Percentiles rank a stretch among this genome's conserved stretches.
phyloP scores from a whole-genome alignment of 2,113 vertebrate genomes.

The Engraulis encrasicolus region DNA sequence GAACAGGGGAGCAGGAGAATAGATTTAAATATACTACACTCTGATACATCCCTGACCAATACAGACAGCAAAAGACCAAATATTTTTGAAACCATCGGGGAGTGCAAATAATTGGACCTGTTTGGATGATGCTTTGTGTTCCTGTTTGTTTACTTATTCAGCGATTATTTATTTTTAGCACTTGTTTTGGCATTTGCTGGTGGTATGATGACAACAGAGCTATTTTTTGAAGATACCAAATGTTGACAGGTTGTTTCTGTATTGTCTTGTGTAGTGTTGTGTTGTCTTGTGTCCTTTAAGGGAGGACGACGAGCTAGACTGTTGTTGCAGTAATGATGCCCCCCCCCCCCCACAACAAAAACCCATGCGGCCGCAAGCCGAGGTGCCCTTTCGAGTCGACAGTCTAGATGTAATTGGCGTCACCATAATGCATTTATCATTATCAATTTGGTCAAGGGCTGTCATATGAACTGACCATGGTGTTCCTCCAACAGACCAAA shows the following conservation, averaged over 20 bases:
- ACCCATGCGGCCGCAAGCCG: conserved; percentile 30
- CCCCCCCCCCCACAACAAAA: conserved; percentile 28
- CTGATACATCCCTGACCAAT: neutral
- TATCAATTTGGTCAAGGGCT: conserved; percentile 43
- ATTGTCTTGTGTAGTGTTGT: neutral
- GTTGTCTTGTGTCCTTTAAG: neutral
- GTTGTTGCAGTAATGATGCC: conserved; percentile 8
- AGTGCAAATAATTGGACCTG: neutral
- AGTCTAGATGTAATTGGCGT: conserved; percentile 34
- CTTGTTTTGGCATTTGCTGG: neutral
- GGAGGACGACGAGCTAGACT: neutral
- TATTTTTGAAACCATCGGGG: neutral
- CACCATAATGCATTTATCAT: conserved; percentile 51
- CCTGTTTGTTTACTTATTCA: neutral
- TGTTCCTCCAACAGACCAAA: conserved; percentile 1
- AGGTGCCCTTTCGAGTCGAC: conserved; percentile 25
- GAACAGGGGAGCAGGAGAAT: too few species aligned
- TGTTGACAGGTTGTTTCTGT: neutral
- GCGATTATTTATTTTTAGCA: neutral
- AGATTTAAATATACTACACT: neutral
- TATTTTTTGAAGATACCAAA: neutral
- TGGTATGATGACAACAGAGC: neutral
- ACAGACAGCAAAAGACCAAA: neutral
- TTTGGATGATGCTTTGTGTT: too few species aligned
- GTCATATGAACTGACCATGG: conserved; percentile 15